These are phyloP conservation scores for Macrobrachium rosenbergii DNA, from an alignment of 1,140 invertebrate genomes.

Conservation along the genomic window DNA sequence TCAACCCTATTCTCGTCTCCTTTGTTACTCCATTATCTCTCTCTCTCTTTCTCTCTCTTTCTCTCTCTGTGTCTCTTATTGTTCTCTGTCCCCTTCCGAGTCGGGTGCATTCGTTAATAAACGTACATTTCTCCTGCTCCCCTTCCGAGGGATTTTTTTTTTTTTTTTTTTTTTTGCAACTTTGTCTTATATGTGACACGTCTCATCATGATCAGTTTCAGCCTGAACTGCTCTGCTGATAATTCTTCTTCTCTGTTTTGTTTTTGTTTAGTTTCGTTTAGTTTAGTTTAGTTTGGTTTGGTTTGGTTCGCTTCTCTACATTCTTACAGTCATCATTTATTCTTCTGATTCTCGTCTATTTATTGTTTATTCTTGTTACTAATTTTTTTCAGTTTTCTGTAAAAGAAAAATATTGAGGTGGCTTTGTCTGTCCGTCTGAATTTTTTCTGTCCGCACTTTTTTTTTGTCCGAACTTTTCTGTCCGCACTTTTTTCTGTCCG, in stretches of 20 bases:
- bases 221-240: background rate
- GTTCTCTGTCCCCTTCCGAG: background rate
- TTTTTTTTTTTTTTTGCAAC: background rate
- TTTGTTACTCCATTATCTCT: background rate
- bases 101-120: background rate
- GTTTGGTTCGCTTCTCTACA: background rate
- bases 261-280: background rate
- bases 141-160: background rate
- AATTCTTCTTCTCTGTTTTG: background rate
- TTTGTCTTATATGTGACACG: background rate
- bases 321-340: too few species aligned
- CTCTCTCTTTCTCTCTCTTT: background rate
- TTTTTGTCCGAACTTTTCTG: too few species aligned
- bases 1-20: background rate
- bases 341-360: too few species aligned
- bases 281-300: background rate
- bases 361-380: too few species aligned
- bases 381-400: too few species aligned
- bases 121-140: background rate
- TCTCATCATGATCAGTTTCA: background rate
- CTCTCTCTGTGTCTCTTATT: constrained; percentile 1
- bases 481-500: too few species aligned
- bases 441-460: too few species aligned
- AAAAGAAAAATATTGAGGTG: too few species aligned
- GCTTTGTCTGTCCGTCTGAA: too few species aligned